These are phyloP conservation scores for Callipepla squamata DNA, from an alignment of 2,113 vertebrate genomes.

Conservation along the genomic window DNA sequence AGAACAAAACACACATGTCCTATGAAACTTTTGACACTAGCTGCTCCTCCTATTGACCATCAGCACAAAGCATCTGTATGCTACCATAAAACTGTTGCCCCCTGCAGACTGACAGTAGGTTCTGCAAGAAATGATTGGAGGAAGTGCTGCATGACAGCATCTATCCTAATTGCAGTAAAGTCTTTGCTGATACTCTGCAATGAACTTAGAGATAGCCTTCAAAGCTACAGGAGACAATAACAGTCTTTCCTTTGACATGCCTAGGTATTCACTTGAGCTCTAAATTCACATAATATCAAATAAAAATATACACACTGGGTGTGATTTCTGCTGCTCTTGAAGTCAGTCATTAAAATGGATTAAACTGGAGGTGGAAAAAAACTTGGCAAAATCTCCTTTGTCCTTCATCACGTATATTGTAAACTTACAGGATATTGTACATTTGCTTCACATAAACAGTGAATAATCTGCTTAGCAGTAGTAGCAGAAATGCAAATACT, in stretches of 20 bases:
- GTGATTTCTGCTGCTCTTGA: background rate
- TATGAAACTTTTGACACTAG: background rate
- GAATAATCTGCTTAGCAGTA: slow-evolving; percentile 38
- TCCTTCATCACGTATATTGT: background rate
- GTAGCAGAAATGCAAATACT: slow-evolving; percentile 41
- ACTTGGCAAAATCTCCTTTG: background rate
- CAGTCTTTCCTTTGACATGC: background rate
- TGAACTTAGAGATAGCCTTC: background rate
- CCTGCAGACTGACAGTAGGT: background rate
- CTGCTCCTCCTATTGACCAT: background rate
- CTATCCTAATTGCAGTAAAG: background rate
- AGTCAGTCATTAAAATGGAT: background rate
- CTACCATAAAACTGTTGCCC: accelerated
- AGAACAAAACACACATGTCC: background rate
- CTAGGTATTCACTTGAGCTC: background rate
- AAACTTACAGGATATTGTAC: background rate
- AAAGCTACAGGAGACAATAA: background rate
- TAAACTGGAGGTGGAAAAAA: background rate
- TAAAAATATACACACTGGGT: background rate
- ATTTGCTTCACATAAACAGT: slow-evolving; percentile 3
- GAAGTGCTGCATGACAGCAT: background rate
- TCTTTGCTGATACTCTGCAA: background rate
- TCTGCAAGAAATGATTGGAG: background rate
- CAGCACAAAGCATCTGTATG: background rate
- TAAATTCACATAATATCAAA: background rate